A percentile compares a stretch with the other conserved stretches of the same genome.
These are phyloP conservation scores for Carlito syrichta DNA, from an alignment of 2,113 vertebrate species.

Conservation along the genomic window DNA sequence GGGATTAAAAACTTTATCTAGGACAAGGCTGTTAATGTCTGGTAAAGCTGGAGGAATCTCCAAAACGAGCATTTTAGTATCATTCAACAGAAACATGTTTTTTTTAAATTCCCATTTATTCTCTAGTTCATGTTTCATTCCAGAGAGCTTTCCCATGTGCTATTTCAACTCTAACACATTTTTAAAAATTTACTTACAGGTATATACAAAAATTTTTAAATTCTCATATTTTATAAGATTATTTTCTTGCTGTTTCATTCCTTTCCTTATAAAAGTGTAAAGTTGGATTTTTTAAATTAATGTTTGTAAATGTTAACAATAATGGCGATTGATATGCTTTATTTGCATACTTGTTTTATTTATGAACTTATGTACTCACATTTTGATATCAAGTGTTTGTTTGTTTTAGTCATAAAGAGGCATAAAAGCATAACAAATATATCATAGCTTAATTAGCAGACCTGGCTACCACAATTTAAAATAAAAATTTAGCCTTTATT, in stretches of 20 bases:
- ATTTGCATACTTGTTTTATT: constrained; percentile 1
- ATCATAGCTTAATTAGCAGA: not conserved
- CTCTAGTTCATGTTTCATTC: not conserved
- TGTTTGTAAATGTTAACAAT: not conserved
- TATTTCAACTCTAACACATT: not conserved
- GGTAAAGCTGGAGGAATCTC: not conserved
- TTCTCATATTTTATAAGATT: not conserved
- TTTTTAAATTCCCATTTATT: not conserved
- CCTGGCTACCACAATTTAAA: not conserved
- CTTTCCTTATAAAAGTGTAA: constrained; percentile 22
- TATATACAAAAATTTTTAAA: not conserved
- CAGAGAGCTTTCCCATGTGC: not conserved
- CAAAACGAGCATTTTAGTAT: not conserved
- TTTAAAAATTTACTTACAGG: not conserved
- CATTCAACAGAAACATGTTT: not conserved
- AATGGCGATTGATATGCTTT: not conserved
- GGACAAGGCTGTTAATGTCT: not conserved
- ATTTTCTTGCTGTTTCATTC: not conserved
- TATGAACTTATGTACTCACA: not conserved
- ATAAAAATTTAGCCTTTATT: not conserved
- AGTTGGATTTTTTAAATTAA: not conserved
- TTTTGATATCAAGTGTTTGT: not conserved
- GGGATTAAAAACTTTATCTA: not conserved
- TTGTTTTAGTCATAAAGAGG: not conserved
- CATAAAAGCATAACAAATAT: not conserved